These are phyloP conservation scores for Chironomus striatipennis DNA, from an alignment of 1,140 invertebrate genomes.

Conservation along the genomic window DNA sequence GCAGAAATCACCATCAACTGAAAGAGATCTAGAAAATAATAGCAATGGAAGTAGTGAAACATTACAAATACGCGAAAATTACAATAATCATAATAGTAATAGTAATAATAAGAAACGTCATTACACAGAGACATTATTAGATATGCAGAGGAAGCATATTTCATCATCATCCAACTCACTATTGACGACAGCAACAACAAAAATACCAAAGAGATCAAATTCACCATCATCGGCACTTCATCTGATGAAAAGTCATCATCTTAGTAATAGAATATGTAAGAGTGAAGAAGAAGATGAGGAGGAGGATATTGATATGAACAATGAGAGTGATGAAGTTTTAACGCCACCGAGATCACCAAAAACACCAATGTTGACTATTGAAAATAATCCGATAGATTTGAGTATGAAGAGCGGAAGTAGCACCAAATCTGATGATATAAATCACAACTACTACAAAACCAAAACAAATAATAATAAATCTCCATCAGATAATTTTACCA, in stretches of 20 bases:
- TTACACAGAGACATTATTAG: not conserved
- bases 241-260: constrained; percentile 28
- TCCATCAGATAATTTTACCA: constrained; percentile 37
- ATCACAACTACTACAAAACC: constrained; percentile 22
- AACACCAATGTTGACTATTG: constrained; percentile 44
- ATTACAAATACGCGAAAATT: constrained; percentile 34
- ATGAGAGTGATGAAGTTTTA: constrained; percentile 39
- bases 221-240: constrained; percentile 31
- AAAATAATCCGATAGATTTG: constrained; percentile 72
- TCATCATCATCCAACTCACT: constrained; percentile 27
- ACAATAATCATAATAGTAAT: constrained; percentile 34
- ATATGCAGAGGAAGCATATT: not conserved
- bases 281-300: constrained; percentile 27
- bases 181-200: constrained; percentile 32
- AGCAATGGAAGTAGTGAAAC: constrained; percentile 27
- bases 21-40: constrained; percentile 32
- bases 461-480: constrained; percentile 26
- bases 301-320: constrained; percentile 27
- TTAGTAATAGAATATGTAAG: constrained; percentile 27
- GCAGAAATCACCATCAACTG: constrained; percentile 27
- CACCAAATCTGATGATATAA: constrained; percentile 35
- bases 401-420: constrained; percentile 56
- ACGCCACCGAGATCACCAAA: constrained; percentile 37
- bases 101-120: constrained; percentile 51
- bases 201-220: constrained; percentile 37